Conservation (phyloP, 2,797 vertebrate species). For the Tadarida brasiliensis region DNA sequence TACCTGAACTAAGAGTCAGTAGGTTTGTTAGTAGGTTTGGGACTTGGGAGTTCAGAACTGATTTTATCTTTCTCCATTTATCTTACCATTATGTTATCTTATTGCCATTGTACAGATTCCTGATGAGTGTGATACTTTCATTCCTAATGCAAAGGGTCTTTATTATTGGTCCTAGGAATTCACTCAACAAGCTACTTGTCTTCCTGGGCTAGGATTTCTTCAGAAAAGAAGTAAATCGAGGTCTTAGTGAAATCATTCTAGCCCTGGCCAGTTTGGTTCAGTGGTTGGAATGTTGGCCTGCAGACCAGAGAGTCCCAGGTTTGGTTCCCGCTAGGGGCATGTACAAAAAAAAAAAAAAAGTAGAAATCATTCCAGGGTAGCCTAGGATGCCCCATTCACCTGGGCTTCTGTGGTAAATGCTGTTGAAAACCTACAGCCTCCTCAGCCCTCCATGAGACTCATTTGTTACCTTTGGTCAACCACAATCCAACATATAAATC, state of each 20-base stretch:
- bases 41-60: not conserved
- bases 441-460: not conserved
- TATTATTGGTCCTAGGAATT: not conserved
- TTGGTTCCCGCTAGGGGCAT: too few relatives aligned
- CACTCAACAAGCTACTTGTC: not conserved
- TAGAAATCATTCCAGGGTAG: not conserved
- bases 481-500: not conserved
- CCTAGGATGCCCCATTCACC: not conserved
- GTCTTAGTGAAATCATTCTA: constrained; percentile 2
- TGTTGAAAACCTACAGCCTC: not conserved
- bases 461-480: not conserved
- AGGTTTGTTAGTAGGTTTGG: not conserved
- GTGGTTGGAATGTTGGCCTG: too few relatives aligned
- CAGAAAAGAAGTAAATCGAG: not conserved
- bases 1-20: not conserved
- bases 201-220: not conserved
- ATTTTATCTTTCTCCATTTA: constrained; percentile 7
- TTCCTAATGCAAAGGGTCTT: not conserved
- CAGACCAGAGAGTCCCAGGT: too few relatives aligned
- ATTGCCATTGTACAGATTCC: not conserved
- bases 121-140: not conserved
- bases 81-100: not conserved
- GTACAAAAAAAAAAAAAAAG: too few relatives aligned
- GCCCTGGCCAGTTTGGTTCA: too few relatives aligned
- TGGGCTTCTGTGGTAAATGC: not conserved